Conservation (phyloP, 2,113 vertebrate genomes). For the Gavialis gangeticus region DNA sequence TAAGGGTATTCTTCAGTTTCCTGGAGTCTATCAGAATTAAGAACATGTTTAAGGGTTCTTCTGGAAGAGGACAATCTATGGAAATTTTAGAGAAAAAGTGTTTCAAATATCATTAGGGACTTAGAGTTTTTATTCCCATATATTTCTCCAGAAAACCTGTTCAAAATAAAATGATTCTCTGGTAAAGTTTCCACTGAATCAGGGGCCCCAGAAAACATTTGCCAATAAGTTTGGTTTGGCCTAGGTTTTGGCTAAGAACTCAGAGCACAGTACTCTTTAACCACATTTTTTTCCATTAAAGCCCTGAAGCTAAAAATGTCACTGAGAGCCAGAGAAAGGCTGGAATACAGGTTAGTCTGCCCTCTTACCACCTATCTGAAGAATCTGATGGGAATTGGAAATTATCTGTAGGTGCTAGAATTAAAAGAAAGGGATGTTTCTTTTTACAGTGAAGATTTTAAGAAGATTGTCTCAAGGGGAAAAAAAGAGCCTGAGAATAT, state of each 20-base stretch:
- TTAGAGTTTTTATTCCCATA: background rate
- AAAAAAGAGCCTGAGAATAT: background rate
- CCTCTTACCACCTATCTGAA: background rate
- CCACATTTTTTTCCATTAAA: background rate
- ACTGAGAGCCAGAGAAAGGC: background rate
- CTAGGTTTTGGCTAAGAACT: background rate
- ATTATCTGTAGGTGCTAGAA: background rate
- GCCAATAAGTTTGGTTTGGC: background rate
- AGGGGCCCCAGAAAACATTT: background rate
- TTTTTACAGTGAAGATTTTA: background rate
- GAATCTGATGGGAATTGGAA: background rate
- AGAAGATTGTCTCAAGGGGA: background rate
- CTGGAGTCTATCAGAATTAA: background rate
- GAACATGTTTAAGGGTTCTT: background rate
- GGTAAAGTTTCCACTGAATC: background rate
- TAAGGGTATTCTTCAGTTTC: background rate
- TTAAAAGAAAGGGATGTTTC: background rate
- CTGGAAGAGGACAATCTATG: background rate
- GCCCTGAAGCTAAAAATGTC: background rate
- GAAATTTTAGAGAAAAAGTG: background rate
- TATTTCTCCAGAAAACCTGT: background rate
- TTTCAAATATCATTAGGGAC: background rate
- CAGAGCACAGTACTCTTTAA: background rate
- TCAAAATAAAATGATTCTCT: slow-evolving; percentile 39
- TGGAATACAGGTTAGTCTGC: background rate